phyloP scores from a whole-genome alignment of 2,797 vertebrate genomes.

The Bradypodion pumilum region DNA sequence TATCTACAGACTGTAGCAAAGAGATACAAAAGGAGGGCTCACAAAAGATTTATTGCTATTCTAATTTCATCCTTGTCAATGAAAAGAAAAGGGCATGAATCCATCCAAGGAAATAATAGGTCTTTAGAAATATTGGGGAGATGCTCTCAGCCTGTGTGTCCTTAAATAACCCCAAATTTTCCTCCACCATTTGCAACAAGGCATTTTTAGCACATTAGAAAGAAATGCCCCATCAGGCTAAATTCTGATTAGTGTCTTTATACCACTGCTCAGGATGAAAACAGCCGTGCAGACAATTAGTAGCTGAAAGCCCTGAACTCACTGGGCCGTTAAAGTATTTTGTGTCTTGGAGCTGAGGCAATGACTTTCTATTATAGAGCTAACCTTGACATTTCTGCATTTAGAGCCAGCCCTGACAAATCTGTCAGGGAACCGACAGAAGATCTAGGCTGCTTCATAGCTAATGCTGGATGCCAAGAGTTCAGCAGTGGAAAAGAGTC shows the following conservation, averaged over 20 bases:
- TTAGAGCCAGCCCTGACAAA: constrained; percentile 30
- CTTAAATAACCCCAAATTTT: background rate
- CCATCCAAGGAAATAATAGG: background rate
- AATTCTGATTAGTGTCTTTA: constrained; percentile 7
- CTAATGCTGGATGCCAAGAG: background rate
- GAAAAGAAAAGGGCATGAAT: background rate
- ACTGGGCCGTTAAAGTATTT: background rate
- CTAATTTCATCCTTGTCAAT: background rate
- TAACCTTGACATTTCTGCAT: constrained; percentile 26
- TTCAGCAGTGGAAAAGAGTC: constrained; percentile 2
- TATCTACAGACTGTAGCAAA: too few relatives aligned
- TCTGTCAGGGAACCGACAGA: fast-evolving
- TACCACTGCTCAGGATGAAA: background rate
- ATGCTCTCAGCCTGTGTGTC: background rate
- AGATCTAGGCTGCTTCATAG: constrained; percentile 12
- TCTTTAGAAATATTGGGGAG: background rate
- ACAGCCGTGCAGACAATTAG: constrained; percentile 13
- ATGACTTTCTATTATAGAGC: constrained; percentile 1
- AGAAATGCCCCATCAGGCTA: constrained; percentile 5
- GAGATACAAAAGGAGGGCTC: too few relatives aligned
- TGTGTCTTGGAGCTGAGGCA: background rate
- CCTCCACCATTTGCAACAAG: background rate
- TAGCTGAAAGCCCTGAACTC: constrained; percentile 8
- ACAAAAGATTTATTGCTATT: background rate
- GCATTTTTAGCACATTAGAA: background rate